phyloP scores from a whole-genome alignment of 2,797 vertebrate genomes.

The Micrastur ruficollis region DNA sequence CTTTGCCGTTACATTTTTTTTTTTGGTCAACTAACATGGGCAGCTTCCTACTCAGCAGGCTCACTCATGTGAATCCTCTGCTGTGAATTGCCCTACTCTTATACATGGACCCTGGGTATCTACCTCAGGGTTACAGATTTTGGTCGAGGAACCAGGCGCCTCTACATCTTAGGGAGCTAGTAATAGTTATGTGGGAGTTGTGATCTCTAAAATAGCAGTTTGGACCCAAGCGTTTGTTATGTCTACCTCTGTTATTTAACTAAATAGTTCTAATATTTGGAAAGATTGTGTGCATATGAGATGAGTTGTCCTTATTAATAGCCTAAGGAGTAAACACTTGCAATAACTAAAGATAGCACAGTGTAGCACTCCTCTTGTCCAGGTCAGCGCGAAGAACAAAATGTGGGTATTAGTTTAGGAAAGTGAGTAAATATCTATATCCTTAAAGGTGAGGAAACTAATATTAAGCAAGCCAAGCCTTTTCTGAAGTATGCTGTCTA shows the following conservation, averaged over 20 bases:
- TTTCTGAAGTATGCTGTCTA: not conserved
- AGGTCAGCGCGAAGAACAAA: not conserved
- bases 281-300: not conserved
- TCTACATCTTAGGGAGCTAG: not conserved
- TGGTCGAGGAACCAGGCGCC: not conserved
- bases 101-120: accelerated
- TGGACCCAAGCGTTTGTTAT: not conserved
- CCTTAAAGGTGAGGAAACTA: not conserved
- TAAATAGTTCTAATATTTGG: not conserved
- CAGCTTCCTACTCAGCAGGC: not conserved
- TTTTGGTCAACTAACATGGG: not conserved
- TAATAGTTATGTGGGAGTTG: not conserved
- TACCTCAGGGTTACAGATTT: not conserved
- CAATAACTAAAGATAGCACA: not conserved
- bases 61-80: not conserved
- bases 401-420: not conserved
- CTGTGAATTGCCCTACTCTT: not conserved
- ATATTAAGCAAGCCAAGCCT: not conserved
- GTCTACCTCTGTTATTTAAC: not conserved
- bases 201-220: not conserved
- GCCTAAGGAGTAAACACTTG: not conserved
- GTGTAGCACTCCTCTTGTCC: not conserved
- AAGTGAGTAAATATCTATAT: accelerated
- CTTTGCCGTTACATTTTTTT: not conserved
- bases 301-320: not conserved